Evolutionary conservation across 2,888 invertebrate species (phyloP), one percentile per base, ranked within the genome.

Genomic region (Hartigia nigra): DNA sequence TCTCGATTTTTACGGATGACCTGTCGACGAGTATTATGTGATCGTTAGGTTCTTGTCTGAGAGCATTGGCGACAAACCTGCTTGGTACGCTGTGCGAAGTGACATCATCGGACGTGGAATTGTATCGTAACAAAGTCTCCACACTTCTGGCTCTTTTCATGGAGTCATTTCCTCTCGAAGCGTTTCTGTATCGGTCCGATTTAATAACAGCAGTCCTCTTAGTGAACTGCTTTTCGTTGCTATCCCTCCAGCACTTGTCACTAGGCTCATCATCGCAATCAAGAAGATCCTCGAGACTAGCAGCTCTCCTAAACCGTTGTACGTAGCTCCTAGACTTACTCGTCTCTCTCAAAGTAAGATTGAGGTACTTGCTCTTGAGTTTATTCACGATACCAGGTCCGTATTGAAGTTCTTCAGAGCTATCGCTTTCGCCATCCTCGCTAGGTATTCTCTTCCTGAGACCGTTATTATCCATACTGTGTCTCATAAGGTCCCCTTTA

Each of bases 301-400:
- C 95, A 74, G 97, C 97, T 84, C 97, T 95, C 35, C 97, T 93
- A 88, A 97, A 93, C 77, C 92, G 92, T 82, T 94, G 92, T 82
- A 97, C 94, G 31, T 95, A 94, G 12, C 95, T 95, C 5, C 96
- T 93, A 72, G 94, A 94, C 80, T 93, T 93, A 79, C 92, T 92
- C 84, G 91, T 92, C 87, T 96, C 96, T n/a, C 97, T 94, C 82
- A 97, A 92, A 12, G 97, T 96, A 84, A 97, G 93, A 91, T 96
- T 97, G 82, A 98, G 94, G 91, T 97, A 98, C 89, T 97, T 95
- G 90, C 96, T 96, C 90, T 96, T 95, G 84, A 98, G 94, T 87
- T 96, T 96, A 89, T 96, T 97, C 70, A 98, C 98, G 89, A 98
- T 97, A 79, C 98, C 97, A 77, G 98, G 98, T 1, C 98, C 98